These are phyloP conservation scores for Mamestra configurata DNA, from an alignment of 1,140 invertebrate species.

Conservation along the genomic window DNA sequence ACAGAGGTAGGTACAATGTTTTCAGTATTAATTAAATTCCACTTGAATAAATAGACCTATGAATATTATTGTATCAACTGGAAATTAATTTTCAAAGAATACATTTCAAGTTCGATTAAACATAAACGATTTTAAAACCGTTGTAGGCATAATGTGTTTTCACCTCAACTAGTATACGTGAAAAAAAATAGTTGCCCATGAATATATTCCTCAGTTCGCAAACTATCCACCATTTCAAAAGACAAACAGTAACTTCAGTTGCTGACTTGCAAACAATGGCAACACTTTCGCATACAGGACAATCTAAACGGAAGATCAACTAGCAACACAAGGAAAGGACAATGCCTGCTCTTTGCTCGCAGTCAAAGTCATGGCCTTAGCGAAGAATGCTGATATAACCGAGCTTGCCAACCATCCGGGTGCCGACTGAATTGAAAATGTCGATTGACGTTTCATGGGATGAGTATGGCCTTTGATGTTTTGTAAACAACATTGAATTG, in stretches of 20 bases:
- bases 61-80: not conserved
- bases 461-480: not conserved
- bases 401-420: conserved; percentile 8
- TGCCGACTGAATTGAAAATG: conserved; percentile 12
- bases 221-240: not conserved
- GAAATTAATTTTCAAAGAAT: too few species aligned
- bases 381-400: not conserved
- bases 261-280: conserved; percentile 18
- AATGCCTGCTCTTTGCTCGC: conserved; percentile 38
- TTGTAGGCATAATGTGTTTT: too few species aligned
- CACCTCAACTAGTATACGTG: too few species aligned
- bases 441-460: conserved; percentile 9
- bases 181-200: too few species aligned
- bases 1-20: too few species aligned
- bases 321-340: conserved; percentile 8
- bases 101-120: too few species aligned
- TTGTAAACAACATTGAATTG: conserved; percentile 15
- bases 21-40: not conserved
- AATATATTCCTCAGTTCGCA: not conserved
- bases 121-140: too few species aligned
- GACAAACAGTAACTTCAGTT: not conserved
- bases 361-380: conserved; percentile 34
- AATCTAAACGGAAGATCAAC: conserved; percentile 40
- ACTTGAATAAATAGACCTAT: not conserved
- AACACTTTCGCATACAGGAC: conserved; percentile 22